A percentile compares a stretch with the other conserved stretches of the same genome.
Conservation (phyloP, 1,140 invertebrate species). For the Drosophila guanche region DNA sequence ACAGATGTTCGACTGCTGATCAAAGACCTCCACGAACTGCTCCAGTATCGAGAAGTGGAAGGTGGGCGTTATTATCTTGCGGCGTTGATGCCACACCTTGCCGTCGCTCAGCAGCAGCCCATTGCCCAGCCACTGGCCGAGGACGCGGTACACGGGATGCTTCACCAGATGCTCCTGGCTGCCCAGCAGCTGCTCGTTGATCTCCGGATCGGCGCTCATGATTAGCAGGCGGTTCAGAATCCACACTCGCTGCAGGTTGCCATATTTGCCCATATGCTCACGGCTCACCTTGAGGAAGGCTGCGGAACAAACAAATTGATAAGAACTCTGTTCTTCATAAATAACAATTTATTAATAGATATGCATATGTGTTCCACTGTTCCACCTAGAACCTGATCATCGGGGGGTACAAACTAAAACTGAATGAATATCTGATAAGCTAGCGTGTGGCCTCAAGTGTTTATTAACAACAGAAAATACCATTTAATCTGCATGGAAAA, state of each 20-base stretch:
- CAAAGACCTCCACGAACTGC: conserved; percentile 90
- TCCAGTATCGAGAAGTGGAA: conserved; percentile 93
- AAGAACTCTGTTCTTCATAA: not conserved
- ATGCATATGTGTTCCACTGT: too few relatives aligned
- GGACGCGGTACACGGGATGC: conserved; percentile 75
- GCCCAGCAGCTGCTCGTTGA: conserved; percentile 61
- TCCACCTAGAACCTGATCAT: too few relatives aligned
- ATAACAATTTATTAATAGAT: not conserved
- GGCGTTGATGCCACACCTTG: conserved; percentile 60
- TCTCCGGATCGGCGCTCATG: conserved; percentile 78
- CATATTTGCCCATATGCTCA: not conserved
- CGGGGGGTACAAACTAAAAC: too few relatives aligned
- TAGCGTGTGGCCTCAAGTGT: too few relatives aligned
- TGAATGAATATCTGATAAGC: too few relatives aligned
- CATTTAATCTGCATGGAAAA: too few relatives aligned
- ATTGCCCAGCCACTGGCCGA: conserved; percentile 87
- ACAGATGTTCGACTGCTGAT: conserved; percentile 89
- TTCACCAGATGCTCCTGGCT: conserved; percentile 71
- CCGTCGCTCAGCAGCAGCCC: conserved; percentile 86
- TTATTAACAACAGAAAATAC: too few relatives aligned
- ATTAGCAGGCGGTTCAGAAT: conserved; percentile 83
- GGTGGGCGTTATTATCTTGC: conserved; percentile 88
- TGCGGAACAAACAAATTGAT: conserved; percentile 2
- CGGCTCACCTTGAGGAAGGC: conserved; percentile 35
- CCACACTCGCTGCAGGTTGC: conserved; percentile 86